These are phyloP conservation scores for Brachionus rubens DNA, from an alignment of 1,140 invertebrate genomes.

Conservation along the genomic window DNA sequence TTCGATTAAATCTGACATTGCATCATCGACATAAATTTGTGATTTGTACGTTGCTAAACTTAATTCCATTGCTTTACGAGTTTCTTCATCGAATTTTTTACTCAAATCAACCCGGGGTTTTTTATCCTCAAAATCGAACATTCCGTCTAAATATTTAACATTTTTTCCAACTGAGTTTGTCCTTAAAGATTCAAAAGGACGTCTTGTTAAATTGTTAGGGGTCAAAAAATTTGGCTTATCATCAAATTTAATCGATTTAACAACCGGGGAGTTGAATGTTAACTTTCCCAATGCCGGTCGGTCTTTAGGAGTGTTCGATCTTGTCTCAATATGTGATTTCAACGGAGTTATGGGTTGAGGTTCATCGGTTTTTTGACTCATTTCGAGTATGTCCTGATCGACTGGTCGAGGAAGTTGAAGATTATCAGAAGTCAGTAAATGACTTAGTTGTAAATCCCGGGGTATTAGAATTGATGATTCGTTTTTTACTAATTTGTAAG, in stretches of 20 bases:
- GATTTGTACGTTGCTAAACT: conserved; percentile 1
- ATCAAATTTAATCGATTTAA: background rate
- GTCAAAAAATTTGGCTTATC: background rate
- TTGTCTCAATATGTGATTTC: background rate
- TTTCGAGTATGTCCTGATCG: background rate
- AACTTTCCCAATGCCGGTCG: background rate
- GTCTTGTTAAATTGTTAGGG: background rate
- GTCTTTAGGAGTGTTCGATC: background rate
- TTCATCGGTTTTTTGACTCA: conserved; percentile 9
- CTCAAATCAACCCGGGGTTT: background rate
- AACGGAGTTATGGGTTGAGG: background rate
- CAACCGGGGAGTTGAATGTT: background rate
- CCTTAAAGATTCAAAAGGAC: background rate
- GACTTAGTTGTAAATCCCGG: background rate
- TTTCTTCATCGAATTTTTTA: conserved; percentile 13
- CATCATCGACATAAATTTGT: background rate
- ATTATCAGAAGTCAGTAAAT: conserved; percentile 2
- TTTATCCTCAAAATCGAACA: background rate
- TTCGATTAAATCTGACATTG: background rate
- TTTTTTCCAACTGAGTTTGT: background rate
- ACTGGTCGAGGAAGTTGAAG: background rate
- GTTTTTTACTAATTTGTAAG: conserved; percentile 48
- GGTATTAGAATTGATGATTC: conserved; percentile 30
- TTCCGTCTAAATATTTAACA: background rate
- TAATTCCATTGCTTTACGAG: background rate